Evolutionary conservation across 2,888 invertebrate species (phyloP).

Genomic region (Macaria notata): DNA sequence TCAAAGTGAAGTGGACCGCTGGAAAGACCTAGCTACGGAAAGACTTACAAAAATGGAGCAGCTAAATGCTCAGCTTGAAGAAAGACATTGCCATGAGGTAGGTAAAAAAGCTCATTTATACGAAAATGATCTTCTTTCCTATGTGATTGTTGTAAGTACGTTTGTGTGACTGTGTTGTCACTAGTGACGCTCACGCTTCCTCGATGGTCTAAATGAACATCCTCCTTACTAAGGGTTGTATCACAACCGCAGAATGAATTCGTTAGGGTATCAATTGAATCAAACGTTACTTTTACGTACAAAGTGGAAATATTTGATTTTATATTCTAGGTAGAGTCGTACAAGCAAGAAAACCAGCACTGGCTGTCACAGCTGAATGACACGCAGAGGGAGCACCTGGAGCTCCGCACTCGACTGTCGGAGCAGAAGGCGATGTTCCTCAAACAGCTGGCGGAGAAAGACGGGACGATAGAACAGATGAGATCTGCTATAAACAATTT

Average conservation of each 20-base stretch:
- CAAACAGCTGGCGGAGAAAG: constrained; percentile 70
- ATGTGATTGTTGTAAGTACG: too few species aligned
- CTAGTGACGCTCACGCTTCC: too few species aligned
- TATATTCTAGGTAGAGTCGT: constrained; percentile 74
- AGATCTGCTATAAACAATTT: constrained; percentile 64
- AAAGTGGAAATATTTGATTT: too few species aligned
- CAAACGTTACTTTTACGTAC: too few species aligned
- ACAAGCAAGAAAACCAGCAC: constrained; percentile 84
- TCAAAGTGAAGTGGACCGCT: constrained; percentile 76
- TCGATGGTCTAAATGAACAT: too few species aligned
- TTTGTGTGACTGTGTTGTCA: too few species aligned
- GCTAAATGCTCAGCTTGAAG: constrained; percentile 81
- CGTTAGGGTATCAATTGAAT: too few species aligned
- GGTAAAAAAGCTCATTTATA: background rate
- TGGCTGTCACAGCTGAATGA: constrained; percentile 82
- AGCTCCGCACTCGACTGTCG: constrained; percentile 72
- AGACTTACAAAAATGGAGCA: constrained; percentile 85
- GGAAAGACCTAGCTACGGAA: constrained; percentile 86
- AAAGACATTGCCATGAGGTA: constrained; percentile 83
- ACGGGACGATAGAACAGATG: constrained; percentile 71
- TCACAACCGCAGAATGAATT: too few species aligned
- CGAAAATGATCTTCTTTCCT: too few species aligned
- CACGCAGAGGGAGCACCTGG: constrained; percentile 77
- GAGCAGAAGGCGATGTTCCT: constrained; percentile 66
- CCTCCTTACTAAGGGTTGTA: too few species aligned